Evolutionary conservation across 2,888 invertebrate species (phyloP).

Genomic region (Tachina grossa): DNA sequence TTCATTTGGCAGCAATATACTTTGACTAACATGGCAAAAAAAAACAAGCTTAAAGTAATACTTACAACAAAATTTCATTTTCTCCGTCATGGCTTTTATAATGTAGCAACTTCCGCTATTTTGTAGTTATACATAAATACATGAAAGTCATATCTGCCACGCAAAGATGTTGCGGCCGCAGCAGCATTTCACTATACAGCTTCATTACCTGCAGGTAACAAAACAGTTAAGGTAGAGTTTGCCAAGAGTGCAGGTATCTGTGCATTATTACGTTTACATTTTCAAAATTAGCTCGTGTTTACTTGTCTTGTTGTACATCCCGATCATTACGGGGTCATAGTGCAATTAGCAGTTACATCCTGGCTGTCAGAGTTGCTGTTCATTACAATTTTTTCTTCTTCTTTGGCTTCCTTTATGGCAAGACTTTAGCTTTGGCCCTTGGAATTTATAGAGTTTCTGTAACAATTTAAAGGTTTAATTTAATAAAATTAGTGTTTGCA

Average conservation of each 20-base stretch:
- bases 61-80: constrained; percentile 49
- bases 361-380: constrained; percentile 38
- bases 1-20: constrained; percentile 10
- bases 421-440: not conserved
- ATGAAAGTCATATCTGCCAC: constrained; percentile 51
- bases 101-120: constrained; percentile 61
- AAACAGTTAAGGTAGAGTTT: not conserved
- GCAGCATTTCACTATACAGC: constrained; percentile 28
- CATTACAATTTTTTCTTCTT: constrained; percentile 27
- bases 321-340: constrained; percentile 69
- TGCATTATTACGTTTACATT: constrained; percentile 36
- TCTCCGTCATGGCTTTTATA: constrained; percentile 25
- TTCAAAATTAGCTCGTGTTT: constrained; percentile 63
- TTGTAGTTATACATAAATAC: constrained; percentile 39
- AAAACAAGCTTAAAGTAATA: constrained; percentile 39
- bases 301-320: constrained; percentile 59
- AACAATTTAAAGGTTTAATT: constrained; percentile 63
- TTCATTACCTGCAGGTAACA: constrained; percentile 39
- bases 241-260: not conserved
- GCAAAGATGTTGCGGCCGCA: constrained; percentile 51
- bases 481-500: constrained; percentile 47
- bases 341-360: constrained; percentile 69
- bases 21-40: not conserved
- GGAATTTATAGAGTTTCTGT: constrained; percentile 59
- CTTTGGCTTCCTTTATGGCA: constrained; percentile 48